A percentile compares a stretch with the other conserved stretches of the same genome.
Evolutionary conservation across 2,888 invertebrate genomes (phyloP).

Genomic region (Melolontha melolontha): DNA sequence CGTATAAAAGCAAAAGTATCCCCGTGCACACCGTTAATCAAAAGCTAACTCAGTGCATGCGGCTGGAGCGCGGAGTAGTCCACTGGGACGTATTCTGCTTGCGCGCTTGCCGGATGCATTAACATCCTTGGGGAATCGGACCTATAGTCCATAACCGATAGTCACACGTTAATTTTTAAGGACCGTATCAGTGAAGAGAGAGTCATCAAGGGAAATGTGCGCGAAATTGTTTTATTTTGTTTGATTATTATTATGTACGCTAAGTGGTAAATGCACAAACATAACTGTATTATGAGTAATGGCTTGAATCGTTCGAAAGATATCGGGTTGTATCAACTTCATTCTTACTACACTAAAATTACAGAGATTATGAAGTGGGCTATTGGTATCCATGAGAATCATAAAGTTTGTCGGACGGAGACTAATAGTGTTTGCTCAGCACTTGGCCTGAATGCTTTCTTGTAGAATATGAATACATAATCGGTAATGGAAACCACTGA

Average conservation of each 20-base stretch:
- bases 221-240: slow-evolving; percentile 35
- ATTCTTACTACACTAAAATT: slow-evolving; percentile 13
- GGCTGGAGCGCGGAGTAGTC: slow-evolving; percentile 25
- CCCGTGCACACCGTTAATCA: slow-evolving; percentile 32
- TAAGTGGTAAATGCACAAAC: too few relatives aligned
- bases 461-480: slow-evolving; percentile 8
- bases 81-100: slow-evolving; percentile 22
- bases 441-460: slow-evolving; percentile 15
- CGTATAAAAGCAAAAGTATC: slow-evolving; percentile 31
- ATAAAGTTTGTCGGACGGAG: slow-evolving; percentile 19
- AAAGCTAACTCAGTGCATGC: slow-evolving; percentile 38
- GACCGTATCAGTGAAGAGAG: too few relatives aligned
- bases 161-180: slow-evolving; percentile 10
- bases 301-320: too few relatives aligned
- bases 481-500: slow-evolving; percentile 15
- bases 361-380: slow-evolving; percentile 10
- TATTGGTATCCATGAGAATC: too few relatives aligned
- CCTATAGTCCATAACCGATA: slow-evolving; percentile 26
- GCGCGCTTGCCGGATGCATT: background rate
- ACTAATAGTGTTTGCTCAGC: slow-evolving; percentile 23
- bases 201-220: slow-evolving; percentile 16
- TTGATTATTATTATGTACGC: slow-evolving; percentile 13
- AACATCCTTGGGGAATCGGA: slow-evolving; percentile 15
- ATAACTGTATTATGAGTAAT: too few relatives aligned
- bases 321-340: background rate